Conservation (phyloP, 2,888 invertebrate species). For the Nephrotoma flavescens region DNA sequence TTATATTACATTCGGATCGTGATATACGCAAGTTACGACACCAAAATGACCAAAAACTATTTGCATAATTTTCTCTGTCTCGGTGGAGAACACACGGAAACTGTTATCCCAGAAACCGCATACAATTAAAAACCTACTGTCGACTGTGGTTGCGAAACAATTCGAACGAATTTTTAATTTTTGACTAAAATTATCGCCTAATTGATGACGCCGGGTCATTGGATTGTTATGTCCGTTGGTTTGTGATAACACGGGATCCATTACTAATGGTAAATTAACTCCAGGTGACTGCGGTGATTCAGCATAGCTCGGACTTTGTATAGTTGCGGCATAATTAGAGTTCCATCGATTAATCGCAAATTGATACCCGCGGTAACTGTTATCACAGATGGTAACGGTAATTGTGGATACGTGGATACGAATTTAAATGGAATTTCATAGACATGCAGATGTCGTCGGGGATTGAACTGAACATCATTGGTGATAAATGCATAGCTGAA, state of each 20-base stretch:
- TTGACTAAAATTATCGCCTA: constrained; percentile 98
- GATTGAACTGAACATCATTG: constrained; percentile 96
- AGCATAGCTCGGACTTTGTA: constrained; percentile 66
- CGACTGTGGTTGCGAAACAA: constrained; percentile 96
- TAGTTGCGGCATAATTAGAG: constrained; percentile 65
- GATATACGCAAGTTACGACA: constrained; percentile 95
- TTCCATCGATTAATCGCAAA: constrained; percentile 97
- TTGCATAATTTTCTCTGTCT: constrained; percentile 94
- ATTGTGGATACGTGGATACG: constrained; percentile 94
- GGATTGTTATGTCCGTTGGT: constrained; percentile 58
- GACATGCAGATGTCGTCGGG: constrained; percentile 97
- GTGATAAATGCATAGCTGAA: constrained; percentile 81
- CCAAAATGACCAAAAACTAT: constrained; percentile 99
- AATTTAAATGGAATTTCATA: constrained; percentile 97
- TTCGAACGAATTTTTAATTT: constrained; percentile 83
- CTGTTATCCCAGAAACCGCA: constrained; percentile 99
- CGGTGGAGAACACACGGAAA: constrained; percentile 93
- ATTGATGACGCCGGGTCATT: constrained; percentile 62
- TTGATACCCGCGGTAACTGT: constrained; percentile 90
- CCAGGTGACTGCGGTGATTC: constrained; percentile 60
- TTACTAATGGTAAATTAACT: constrained; percentile 74
- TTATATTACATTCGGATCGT: constrained; percentile 95
- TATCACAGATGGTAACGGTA: constrained; percentile 80
- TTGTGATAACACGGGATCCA: constrained; percentile 88
- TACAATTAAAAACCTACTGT: constrained; percentile 91